These are phyloP conservation scores for Dasyurus viverrinus DNA, from an alignment of 2,113 vertebrate species.

Conservation along the genomic window DNA sequence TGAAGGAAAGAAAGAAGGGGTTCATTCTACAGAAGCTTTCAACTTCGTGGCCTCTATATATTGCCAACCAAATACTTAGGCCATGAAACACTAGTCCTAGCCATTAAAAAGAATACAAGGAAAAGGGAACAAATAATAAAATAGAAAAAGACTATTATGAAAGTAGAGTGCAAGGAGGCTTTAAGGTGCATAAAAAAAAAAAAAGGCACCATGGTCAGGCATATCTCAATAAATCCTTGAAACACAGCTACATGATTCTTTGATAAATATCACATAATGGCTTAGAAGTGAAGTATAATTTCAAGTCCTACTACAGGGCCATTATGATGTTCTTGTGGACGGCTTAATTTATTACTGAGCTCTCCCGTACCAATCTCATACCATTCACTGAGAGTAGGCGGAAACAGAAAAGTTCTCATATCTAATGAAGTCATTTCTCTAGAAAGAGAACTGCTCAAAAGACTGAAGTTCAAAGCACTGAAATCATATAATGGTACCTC, in stretches of 20 bases:
- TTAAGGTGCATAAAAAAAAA: not conserved
- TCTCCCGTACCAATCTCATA: constrained; percentile 35
- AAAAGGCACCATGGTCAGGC: not conserved
- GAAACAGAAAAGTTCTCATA: constrained; percentile 48
- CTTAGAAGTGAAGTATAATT: constrained; percentile 57
- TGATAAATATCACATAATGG: constrained; percentile 51
- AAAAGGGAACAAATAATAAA: constrained; percentile 25
- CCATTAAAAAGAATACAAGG: constrained; percentile 19
- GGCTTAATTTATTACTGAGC: constrained; percentile 32
- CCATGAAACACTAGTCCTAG: not conserved
- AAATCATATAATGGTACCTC: not conserved
- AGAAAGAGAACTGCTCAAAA: constrained; percentile 25
- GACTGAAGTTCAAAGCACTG: constrained; percentile 4
- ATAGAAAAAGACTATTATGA: constrained; percentile 19
- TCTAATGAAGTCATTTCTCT: constrained; percentile 51
- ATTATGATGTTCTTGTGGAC: not conserved
- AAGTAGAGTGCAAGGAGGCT: constrained; percentile 10
- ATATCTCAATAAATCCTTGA: constrained; percentile 54
- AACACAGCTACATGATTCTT: constrained; percentile 28
- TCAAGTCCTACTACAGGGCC: constrained; percentile 1
- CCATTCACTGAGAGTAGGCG: accelerated
- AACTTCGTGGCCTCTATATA: constrained; percentile 24
- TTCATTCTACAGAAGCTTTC: constrained; percentile 4
- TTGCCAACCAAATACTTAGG: not conserved
- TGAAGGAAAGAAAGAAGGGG: not conserved